Conservation (phyloP, 2,797 vertebrate genomes). For the Pangasius krempfi region DNA sequence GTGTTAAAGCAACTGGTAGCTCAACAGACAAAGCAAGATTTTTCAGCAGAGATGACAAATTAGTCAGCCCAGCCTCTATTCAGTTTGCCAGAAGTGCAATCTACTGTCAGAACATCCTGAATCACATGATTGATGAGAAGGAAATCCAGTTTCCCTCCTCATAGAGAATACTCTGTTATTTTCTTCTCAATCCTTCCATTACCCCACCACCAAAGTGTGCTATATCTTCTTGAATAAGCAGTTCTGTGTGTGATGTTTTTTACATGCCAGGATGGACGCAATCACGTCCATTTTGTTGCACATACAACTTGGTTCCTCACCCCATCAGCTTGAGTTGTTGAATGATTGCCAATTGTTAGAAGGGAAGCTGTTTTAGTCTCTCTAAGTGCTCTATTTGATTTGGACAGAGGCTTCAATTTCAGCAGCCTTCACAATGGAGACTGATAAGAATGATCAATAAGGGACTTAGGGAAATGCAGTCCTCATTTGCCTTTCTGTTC, state of each 20-base stretch:
- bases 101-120: constrained; percentile 28
- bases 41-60: neutral
- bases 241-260: constrained; percentile 1
- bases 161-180: constrained; percentile 23
- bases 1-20: neutral
- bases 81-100: constrained; percentile 31
- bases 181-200: constrained; percentile 13
- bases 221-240: neutral
- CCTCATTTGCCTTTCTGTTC: constrained; percentile 14
- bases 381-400: constrained; percentile 39
- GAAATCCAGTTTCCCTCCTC: constrained; percentile 36
- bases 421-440: constrained; percentile 27
- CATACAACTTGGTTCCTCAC: constrained; percentile 9
- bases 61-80: constrained; percentile 14
- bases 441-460: constrained; percentile 43
- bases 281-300: constrained; percentile 9
- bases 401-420: constrained; percentile 36
- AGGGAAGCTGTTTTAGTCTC: constrained; percentile 25
- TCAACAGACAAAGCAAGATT: neutral
- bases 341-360: constrained; percentile 14
- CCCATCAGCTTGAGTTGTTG: constrained; percentile 30
- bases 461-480: neutral
- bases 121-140: constrained; percentile 38
- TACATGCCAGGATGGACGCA: neutral
- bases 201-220: neutral